A percentile compares a stretch with the other conserved stretches of the same genome.
Conservation (phyloP, 2,888 invertebrate genomes). For the Caenorhabditis panamensis region DNA sequence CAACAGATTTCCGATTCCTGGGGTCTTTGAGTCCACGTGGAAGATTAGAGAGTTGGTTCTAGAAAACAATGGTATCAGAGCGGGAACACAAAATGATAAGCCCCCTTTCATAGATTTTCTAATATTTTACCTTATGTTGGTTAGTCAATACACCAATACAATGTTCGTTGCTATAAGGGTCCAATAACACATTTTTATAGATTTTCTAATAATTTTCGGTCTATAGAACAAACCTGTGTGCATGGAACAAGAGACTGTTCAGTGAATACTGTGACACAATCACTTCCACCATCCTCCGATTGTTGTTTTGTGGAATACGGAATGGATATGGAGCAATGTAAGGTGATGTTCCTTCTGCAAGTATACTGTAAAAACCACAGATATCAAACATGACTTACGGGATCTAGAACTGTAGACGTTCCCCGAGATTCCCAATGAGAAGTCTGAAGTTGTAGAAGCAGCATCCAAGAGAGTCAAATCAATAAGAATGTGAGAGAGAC, state of each 20-base stretch:
- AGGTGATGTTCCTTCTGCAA: slow-evolving; percentile 69
- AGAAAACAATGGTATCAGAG: too few relatives aligned
- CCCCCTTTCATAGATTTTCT: too few relatives aligned
- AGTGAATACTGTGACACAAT: slow-evolving; percentile 69
- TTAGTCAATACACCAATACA: too few relatives aligned
- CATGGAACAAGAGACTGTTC: slow-evolving; percentile 70
- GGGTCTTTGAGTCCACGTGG: slow-evolving; percentile 72
- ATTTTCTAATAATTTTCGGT: background rate
- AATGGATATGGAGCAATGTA: slow-evolving; percentile 68
- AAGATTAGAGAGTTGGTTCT: slow-evolving; percentile 74
- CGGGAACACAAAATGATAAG: too few relatives aligned
- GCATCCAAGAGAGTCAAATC: slow-evolving; percentile 71
- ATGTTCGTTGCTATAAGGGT: too few relatives aligned
- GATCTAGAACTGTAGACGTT: slow-evolving; percentile 67
- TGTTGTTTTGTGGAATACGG: slow-evolving; percentile 66
- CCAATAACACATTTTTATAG: background rate
- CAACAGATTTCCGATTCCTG: slow-evolving; percentile 67
- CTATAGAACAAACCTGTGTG: slow-evolving; percentile 66
- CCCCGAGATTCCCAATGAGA: slow-evolving; percentile 71
- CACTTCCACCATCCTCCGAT: slow-evolving; percentile 68
- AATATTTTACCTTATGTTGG: too few relatives aligned
- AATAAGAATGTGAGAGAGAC: slow-evolving; percentile 69
- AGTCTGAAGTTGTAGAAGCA: slow-evolving; percentile 66
- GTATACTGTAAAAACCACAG: background rate
- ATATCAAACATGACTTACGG: slow-evolving; percentile 43